Conservation (phyloP, 1,140 invertebrate genomes). For the Cherax quadricarinatus region DNA sequence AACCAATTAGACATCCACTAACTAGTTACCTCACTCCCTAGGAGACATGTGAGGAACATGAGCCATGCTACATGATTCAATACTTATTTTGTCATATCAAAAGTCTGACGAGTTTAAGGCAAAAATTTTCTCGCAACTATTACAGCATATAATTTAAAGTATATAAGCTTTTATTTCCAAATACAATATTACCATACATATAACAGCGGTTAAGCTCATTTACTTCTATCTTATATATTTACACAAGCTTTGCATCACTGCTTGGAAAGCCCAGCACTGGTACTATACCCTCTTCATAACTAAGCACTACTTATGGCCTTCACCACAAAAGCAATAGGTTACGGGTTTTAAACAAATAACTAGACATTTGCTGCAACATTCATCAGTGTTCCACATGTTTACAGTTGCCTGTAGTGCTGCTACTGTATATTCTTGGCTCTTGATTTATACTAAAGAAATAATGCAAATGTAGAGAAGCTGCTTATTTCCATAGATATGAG, state of each 20-base stretch:
- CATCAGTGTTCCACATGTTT: background rate
- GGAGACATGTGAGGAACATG: slow-evolving; percentile 33
- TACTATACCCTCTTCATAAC: slow-evolving; percentile 16
- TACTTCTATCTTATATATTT: background rate
- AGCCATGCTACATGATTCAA: slow-evolving; percentile 4
- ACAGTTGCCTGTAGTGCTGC: background rate
- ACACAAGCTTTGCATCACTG: slow-evolving; percentile 23
- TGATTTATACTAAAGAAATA: background rate
- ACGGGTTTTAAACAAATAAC: background rate
- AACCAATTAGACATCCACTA: slow-evolving; percentile 17
- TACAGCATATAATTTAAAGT: background rate
- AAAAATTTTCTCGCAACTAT: background rate
- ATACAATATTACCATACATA: background rate
- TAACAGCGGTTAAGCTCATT: background rate
- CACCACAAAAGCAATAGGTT: slow-evolving; percentile 35
- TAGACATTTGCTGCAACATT: background rate
- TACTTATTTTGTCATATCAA: background rate
- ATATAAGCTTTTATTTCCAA: background rate
- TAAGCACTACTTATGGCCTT: slow-evolving; percentile 52
- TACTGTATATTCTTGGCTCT: too few species aligned
- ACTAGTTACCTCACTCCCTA: slow-evolving; percentile 39
- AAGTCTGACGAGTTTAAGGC: background rate
- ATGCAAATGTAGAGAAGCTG: background rate
- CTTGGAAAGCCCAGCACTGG: background rate
- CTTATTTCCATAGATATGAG: background rate